Evolutionary conservation across 2,888 invertebrate genomes (phyloP).

Genomic region (Muscina levida): DNA sequence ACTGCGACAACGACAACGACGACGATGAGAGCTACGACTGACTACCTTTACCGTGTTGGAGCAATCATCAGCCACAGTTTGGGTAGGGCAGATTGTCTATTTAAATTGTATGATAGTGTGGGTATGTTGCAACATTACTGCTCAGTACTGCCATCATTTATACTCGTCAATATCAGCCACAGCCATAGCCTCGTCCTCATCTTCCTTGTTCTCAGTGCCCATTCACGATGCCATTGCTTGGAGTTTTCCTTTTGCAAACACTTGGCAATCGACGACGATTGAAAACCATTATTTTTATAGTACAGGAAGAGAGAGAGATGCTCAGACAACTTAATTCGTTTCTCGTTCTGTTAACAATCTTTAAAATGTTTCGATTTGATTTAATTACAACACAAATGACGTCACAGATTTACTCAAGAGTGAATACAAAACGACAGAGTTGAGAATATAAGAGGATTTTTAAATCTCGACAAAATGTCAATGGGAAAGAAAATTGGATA

Average conservation of each 20-base stretch:
- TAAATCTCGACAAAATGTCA: not conserved
- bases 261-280: constrained; percentile 65
- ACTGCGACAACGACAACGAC: not conserved
- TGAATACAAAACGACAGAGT: not conserved
- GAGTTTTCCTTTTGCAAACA: constrained; percentile 56
- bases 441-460: not conserved
- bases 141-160: not conserved
- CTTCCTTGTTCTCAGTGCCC: not conserved
- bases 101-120: constrained; percentile 17
- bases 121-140: constrained; percentile 9
- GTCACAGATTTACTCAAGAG: constrained; percentile 18
- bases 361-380: constrained; percentile 59
- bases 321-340: not conserved
- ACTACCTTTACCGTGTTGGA: not conserved
- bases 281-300: constrained; percentile 39
- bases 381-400: constrained; percentile 57
- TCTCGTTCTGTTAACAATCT: constrained; percentile 27
- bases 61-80: not conserved
- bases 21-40: not conserved
- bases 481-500: not conserved
- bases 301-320: too few relatives aligned
- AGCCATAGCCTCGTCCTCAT: not conserved
- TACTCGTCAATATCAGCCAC: not conserved
- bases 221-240: constrained; percentile 15
- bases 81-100: not conserved